Evolutionary conservation across 2,113 vertebrate species (phyloP), one percentile per base, ranked within the genome.

Genomic region (Mesembrinibis cayennensis): DNA sequence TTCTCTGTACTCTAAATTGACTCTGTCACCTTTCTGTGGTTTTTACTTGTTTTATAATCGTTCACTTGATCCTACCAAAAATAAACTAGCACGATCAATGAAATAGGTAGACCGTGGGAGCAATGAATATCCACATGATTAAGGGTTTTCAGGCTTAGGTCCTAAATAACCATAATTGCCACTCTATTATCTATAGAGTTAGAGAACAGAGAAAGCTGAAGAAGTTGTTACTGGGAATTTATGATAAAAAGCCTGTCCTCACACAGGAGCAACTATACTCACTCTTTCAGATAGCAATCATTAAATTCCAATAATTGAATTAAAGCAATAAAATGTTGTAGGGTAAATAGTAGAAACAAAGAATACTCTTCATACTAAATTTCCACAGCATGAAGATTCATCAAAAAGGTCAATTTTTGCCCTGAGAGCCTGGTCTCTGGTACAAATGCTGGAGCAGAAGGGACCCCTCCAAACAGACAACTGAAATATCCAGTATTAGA

Each of bases 41-140:
- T 96, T 93, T 86, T 30, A 92, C 79, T 93, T 93, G 79, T 92
- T 92, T 94, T 93, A 78, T 95, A 94, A 93, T 93, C 16, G 18
- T 50, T 93, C 55, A 40, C 58, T 94, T 88, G 93, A 96, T 96
- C 87, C 87, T 73, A 91, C 74, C 83, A 90, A 95, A 95, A 93
- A 77, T 59, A 91, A 93, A 90, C 71, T 55, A 80, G 58, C 78
- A 80, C 45, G 8, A 89, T 88, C 95, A 93, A 90, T 94, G 89
- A 97, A 89, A 73, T 32, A 93, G 79, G 78, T 80, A 85, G 74
- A 66, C 74, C 14, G 7, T 58, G 81, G 93, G 91, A 96, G 87
- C 82, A 95, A 88, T 63, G 91, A 90, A 87, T 95, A 91, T 84
- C 81, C 77, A 84, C 83, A 84, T 71, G 76, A 96, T 89, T 94